phyloP scores from a whole-genome alignment of 2,888 invertebrate species.

The Volucella bombylans region DNA sequence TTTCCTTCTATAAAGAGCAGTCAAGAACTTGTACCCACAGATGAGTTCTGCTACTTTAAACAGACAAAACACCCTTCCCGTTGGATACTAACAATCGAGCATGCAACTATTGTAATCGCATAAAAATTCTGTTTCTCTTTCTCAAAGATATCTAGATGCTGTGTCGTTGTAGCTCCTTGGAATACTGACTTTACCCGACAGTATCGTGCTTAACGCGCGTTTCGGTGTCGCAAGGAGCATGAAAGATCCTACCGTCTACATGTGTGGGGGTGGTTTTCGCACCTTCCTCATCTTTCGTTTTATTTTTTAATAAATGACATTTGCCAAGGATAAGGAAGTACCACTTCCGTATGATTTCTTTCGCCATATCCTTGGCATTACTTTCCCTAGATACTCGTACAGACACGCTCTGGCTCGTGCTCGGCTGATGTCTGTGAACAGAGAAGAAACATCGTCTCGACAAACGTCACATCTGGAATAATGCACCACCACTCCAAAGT shows the following conservation, averaged over 20 bases:
- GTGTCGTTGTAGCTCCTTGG: conserved; percentile 58
- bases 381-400: conserved; percentile 29
- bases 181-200: conserved; percentile 48
- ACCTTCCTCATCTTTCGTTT: conserved; percentile 47
- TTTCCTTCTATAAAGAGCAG: background rate
- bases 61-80: conserved; percentile 17
- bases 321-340: conserved; percentile 64
- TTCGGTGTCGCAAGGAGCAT: conserved; percentile 58
- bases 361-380: conserved; percentile 54
- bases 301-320: conserved; percentile 72
- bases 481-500: conserved; percentile 28
- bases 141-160: conserved; percentile 31
- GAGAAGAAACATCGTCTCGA: conserved; percentile 37
- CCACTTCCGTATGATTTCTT: conserved; percentile 62
- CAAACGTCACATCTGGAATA: conserved; percentile 67
- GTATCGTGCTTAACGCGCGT: conserved; percentile 61
- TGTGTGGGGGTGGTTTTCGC: too few relatives aligned
- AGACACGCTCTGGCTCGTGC: background rate
- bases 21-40: background rate
- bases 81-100: conserved; percentile 53
- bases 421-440: background rate
- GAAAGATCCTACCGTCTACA: too few relatives aligned
- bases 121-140: conserved; percentile 62
- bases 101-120: conserved; percentile 68
- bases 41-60: background rate